Base-by-base conservation (phyloP, 1,140 invertebrate species). In the Cydia pomonella region DNA sequence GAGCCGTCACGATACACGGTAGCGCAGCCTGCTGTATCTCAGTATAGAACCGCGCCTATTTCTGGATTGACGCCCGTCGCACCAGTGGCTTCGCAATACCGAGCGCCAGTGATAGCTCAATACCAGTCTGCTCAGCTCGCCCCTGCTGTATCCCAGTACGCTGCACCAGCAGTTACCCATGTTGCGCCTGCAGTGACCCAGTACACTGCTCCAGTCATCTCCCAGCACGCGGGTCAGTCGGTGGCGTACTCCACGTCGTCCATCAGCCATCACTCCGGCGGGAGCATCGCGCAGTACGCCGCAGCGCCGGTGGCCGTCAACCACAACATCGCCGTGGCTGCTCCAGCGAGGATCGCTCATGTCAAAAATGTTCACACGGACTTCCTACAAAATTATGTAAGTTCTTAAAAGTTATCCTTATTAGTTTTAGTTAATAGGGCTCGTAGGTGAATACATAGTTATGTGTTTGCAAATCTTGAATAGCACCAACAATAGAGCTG, bases 301-400 rank as follows among this genome's bases (percentile, higher is more conserved):
- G 76, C 78, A 1, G 77, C 81, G 63, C 76, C 73, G 1, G 79
- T 78, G 7, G 33, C 79, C 10, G 72, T 33, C 76, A 76, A 72
- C 73, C 75, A 25, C 73, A 69, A 69, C 64, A 18, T 69, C 64
- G 64, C 75, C 21, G 75, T 72, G 16, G 73, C 79, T 59, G 77
- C 63, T 50, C 53, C 79, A 62, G 47, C 80, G 18, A 62, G 77
- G 44, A 59, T 80, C 29, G 77, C 78, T 79, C 18, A 80, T 86
- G 85, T 89, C n/a, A 94, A 95, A 82, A 93, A 94, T 78, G 90
- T 94, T 10, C 93, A 94, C 73, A 91, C 93, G 10, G 94, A 94
- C 77, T 94, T 94, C 78, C 79, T 94, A 71, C 94, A 95, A 84
- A 94, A 94, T 77, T 94, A 94, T 80, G 94, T 95, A 87, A 94